These are phyloP conservation scores for Myotis davidii DNA, from an alignment of 2,113 vertebrate species.

Conservation along the genomic window DNA sequence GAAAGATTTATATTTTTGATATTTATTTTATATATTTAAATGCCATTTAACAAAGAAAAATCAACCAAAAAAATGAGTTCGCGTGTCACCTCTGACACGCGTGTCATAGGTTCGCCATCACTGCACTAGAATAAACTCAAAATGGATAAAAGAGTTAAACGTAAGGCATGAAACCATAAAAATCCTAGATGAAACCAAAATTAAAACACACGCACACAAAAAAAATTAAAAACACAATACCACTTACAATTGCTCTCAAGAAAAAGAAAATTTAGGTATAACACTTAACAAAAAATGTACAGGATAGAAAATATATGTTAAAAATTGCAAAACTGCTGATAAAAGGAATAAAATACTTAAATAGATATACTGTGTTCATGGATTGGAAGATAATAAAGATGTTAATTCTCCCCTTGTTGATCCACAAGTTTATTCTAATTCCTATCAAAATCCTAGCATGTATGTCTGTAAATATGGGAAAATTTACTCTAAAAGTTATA, in stretches of 20 bases:
- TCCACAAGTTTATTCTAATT: background rate
- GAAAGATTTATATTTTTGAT: too few species aligned
- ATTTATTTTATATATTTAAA: too few species aligned
- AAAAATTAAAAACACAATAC: background rate
- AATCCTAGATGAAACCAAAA: background rate
- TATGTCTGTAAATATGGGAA: background rate
- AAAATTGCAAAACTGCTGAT: background rate
- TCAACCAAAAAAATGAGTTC: too few species aligned
- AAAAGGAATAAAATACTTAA: conserved; percentile 25
- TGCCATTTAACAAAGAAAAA: too few species aligned
- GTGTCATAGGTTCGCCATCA: too few species aligned
- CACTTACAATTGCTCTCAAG: background rate
- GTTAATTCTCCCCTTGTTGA: background rate
- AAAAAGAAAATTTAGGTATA: background rate
- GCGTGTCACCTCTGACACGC: too few species aligned
- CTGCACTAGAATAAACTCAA: too few species aligned
- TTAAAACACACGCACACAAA: background rate
- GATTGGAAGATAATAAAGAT: background rate
- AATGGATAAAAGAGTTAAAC: too few species aligned
- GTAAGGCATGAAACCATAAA: too few species aligned
- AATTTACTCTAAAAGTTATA: conserved; percentile 28
- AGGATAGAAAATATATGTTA: background rate
- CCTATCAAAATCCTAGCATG: conserved; percentile 12
- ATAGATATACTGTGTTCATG: background rate
- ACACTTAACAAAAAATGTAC: conserved; percentile 11